Conservation (phyloP, 2,888 invertebrate genomes). For the Hirtodrosophila confusa region DNA sequence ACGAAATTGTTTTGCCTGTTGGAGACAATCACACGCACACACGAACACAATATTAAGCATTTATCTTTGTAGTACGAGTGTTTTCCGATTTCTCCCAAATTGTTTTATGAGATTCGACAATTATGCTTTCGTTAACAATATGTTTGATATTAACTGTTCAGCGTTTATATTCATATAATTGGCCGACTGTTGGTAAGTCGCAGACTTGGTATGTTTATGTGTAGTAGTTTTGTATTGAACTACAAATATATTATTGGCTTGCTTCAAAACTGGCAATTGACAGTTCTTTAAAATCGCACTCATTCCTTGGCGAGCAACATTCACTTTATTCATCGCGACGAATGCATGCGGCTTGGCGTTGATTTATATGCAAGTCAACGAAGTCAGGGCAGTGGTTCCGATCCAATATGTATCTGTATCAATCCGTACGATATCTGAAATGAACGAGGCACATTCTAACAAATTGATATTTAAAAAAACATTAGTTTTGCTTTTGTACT, state of each 20-base stretch:
- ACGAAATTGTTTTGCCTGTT: no score
- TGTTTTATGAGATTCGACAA: neutral
- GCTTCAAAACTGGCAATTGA: slow-evolving; percentile 12
- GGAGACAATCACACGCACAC: neutral
- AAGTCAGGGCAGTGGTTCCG: neutral
- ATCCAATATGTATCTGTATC: neutral
- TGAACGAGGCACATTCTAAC: slow-evolving; percentile 1
- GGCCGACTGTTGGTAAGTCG: neutral
- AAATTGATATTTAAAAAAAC: neutral
- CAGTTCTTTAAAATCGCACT: slow-evolving; percentile 26
- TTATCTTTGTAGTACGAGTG: neutral
- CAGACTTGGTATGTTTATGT: neutral
- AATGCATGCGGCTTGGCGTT: slow-evolving; percentile 23
- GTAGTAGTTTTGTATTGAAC: slow-evolving; percentile 10
- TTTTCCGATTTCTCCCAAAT: no score
- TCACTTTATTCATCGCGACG: slow-evolving; percentile 65
- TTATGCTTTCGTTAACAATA: no score
- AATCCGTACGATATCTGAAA: slow-evolving; percentile 18
- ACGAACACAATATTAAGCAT: neutral
- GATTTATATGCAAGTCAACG: neutral
- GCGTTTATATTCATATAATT: neutral
- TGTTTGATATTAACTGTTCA: neutral
- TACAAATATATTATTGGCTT: slow-evolving; percentile 1
- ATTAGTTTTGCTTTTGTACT: neutral
- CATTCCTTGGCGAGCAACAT: slow-evolving; percentile 60